A percentile compares a stretch with the other conserved stretches of the same genome.
These are phyloP conservation scores for Frieseomelitta varia DNA, from an alignment of 1,140 invertebrate genomes.

Conservation along the genomic window DNA sequence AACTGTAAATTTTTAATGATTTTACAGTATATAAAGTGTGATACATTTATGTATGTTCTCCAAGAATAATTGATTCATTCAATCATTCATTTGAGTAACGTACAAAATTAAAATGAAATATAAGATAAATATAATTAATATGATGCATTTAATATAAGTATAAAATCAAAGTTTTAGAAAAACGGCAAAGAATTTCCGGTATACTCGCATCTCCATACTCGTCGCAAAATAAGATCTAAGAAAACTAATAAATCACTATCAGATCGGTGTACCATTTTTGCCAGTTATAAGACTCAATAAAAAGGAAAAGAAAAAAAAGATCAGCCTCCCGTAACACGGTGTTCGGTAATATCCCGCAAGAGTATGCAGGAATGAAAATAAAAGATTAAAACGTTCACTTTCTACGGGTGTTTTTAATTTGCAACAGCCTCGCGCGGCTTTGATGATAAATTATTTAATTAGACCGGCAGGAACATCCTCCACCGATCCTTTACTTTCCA, in stretches of 20 bases:
- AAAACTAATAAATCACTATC: neutral
- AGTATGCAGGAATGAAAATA: neutral
- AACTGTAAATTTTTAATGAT: too few species aligned
- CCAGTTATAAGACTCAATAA: neutral
- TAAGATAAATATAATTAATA: too few species aligned
- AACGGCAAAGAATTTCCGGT: neutral
- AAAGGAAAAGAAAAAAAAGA: neutral
- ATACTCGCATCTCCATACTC: neutral
- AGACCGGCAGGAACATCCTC: neutral
- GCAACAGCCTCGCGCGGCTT: neutral
- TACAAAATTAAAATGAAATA: too few species aligned
- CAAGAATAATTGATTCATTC: too few species aligned
- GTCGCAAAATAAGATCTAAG: neutral
- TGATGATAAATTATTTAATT: slow-evolving; percentile 30
- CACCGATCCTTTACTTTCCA: neutral
- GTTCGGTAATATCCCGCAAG: neutral
- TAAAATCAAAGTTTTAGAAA: too few species aligned
- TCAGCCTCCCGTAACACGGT: too few species aligned
- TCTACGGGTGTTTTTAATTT: neutral
- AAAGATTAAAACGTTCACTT: neutral
- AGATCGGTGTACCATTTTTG: too few species aligned
- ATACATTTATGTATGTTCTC: too few species aligned
- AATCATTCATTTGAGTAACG: too few species aligned
- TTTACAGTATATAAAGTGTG: too few species aligned
- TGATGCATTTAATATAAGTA: too few species aligned